Conservation (phyloP, 2,113 vertebrate species). For the Cryptotis parvus region DNA sequence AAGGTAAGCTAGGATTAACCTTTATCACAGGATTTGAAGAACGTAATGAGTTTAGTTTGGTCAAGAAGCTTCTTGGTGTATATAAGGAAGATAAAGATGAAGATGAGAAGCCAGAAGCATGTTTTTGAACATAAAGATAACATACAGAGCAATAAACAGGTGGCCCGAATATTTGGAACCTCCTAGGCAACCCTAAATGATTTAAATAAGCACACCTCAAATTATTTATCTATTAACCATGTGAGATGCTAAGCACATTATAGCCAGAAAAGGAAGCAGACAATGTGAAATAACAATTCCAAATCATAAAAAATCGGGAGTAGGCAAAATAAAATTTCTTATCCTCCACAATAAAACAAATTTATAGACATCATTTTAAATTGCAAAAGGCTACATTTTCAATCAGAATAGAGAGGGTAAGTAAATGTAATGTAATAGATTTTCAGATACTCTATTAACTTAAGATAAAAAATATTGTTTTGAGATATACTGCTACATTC, state of each 20-base stretch:
- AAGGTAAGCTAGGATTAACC: not conserved
- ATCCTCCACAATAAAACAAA: constrained; percentile 39
- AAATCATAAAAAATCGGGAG: constrained; percentile 26
- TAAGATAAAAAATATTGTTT: not conserved
- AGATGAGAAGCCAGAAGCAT: not conserved
- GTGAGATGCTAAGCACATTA: constrained; percentile 16
- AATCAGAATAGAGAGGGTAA: not conserved
- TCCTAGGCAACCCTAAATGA: not conserved
- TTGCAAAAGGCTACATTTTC: not conserved
- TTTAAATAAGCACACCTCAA: not conserved
- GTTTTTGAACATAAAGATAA: not conserved
- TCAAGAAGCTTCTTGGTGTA: not conserved
- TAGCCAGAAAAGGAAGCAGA: constrained; percentile 39
- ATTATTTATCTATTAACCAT: constrained; percentile 28
- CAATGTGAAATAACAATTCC: not conserved
- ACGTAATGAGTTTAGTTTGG: not conserved
- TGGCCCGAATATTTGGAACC: not conserved
- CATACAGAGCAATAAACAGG: not conserved
- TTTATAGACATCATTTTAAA: not conserved
- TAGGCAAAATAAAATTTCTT: constrained; percentile 37
- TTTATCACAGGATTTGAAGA: not conserved
- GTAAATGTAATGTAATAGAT: constrained; percentile 7
- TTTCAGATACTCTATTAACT: not conserved
- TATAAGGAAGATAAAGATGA: not conserved
- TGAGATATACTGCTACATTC: not conserved